Percentiles rank a stretch among this genome's conserved stretches.
Conservation (phyloP, 2,888 invertebrate genomes). For the Acronicta aceris region DNA sequence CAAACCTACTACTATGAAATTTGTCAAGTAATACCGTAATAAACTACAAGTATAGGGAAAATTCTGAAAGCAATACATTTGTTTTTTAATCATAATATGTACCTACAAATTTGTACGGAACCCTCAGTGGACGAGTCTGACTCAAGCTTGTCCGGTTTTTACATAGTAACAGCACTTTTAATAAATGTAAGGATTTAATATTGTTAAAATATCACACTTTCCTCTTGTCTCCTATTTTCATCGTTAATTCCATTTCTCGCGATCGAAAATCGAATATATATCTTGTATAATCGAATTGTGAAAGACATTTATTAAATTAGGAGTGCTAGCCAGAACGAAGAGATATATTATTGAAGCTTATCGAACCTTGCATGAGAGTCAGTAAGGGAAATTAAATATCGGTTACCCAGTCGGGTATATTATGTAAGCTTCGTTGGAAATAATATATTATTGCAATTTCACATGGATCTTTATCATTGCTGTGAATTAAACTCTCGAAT, state of each 20-base stretch:
- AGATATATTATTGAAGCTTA: slow-evolving; percentile 43
- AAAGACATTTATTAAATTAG: slow-evolving; percentile 54
- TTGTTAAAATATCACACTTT: slow-evolving; percentile 23
- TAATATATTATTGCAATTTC: too few species aligned
- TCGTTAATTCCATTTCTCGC: slow-evolving; percentile 37
- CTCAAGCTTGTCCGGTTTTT: too few species aligned
- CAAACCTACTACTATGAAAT: too few species aligned
- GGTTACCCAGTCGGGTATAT: slow-evolving; percentile 2
- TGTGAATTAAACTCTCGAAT: too few species aligned
- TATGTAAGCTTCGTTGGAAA: background rate
- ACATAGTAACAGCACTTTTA: too few species aligned
- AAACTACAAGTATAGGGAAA: too few species aligned
- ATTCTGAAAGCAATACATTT: too few species aligned
- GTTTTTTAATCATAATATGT: too few species aligned
- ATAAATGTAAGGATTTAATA: slow-evolving; percentile 2
- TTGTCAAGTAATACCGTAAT: too few species aligned
- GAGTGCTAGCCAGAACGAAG: slow-evolving; percentile 26
- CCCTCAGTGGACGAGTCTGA: too few species aligned
- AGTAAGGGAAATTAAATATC: slow-evolving; percentile 28
- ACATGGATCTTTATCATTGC: too few species aligned
- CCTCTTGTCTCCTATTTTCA: slow-evolving; percentile 3
- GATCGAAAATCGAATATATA: slow-evolving; percentile 35
- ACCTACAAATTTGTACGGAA: too few species aligned
- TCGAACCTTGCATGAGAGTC: slow-evolving; percentile 20
- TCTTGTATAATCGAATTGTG: slow-evolving; percentile 43